Percentiles rank a stretch among this genome's conserved stretches.
These are phyloP conservation scores for Pseudococcus viburni DNA, from an alignment of 2,888 invertebrate genomes.

Conservation along the genomic window DNA sequence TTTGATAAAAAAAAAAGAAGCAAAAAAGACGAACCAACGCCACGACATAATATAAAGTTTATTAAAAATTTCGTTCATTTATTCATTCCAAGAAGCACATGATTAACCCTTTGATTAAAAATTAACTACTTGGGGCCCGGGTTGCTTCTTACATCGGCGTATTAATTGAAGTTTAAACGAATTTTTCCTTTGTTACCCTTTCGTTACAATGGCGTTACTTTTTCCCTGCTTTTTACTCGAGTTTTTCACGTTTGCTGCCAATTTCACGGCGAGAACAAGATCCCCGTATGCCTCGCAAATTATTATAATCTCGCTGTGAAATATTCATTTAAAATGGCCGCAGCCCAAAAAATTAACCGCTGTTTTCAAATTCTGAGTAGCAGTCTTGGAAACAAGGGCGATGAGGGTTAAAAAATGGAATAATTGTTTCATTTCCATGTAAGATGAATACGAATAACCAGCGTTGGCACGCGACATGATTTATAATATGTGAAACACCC, in stretches of 20 bases:
- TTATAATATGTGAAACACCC: slow-evolving; percentile 33
- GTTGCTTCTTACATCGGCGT: not conserved
- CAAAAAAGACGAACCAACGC: not conserved
- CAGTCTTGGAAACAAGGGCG: not conserved
- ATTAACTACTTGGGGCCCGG: slow-evolving; percentile 26
- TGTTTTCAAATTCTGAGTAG: not conserved
- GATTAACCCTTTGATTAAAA: slow-evolving; percentile 53
- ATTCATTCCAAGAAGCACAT: slow-evolving; percentile 33
- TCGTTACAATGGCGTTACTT: slow-evolving; percentile 4
- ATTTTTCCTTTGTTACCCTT: slow-evolving; percentile 41
- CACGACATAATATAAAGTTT: slow-evolving; percentile 30
- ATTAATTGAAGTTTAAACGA: slow-evolving; percentile 48
- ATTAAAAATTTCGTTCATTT: slow-evolving; percentile 51
- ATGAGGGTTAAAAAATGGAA: not conserved
- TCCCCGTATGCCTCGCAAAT: not conserved
- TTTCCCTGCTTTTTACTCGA: slow-evolving; percentile 21
- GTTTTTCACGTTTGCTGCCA: slow-evolving; percentile 4
- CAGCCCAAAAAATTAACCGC: not conserved
- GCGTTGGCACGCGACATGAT: slow-evolving; percentile 28
- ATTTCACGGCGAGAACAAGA: not conserved
- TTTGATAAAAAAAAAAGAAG: slow-evolving; percentile 35
- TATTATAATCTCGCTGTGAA: not conserved
- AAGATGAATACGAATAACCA: not conserved
- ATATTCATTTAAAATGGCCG: slow-evolving; percentile 5
- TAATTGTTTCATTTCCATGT: slow-evolving; percentile 22